Base-by-base conservation (phyloP, 1,140 invertebrate species). In the Phortica variegata region DNA sequence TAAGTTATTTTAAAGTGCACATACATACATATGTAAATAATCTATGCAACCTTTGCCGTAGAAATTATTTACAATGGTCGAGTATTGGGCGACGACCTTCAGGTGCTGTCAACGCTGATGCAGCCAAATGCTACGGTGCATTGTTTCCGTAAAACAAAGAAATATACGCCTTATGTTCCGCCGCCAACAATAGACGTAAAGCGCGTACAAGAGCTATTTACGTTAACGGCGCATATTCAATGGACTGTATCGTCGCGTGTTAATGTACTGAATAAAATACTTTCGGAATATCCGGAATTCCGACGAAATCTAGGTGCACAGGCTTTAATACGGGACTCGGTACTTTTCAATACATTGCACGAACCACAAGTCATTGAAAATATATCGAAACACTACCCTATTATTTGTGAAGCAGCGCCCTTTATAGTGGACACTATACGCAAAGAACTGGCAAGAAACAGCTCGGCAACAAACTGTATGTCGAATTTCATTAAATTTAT, bases 371-470 rank as follows among this genome's bases (percentile, higher is more conserved):
- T 72, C 3, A 61, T 73, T 3, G 58, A 75, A 29, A 73, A 66
- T 47, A 44, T 75, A 3, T 58, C 60, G 1, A 54, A 70, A 4
- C 55, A 71, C 13, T 75, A 76, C 52, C 73, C 73, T 1, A 52
- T 75, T 5, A 73, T 76, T 16, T 70, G 68, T 21, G 69, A 75
- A 3, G 63, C 73, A 13, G 58, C 73, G 12, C 57, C 71, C 0
- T 76, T 70, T 41, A 75, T 76, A 32, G 68, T 75, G 4, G 65
- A 73, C 34, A 76, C 73, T 20, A 61, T 70, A 43, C 62, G 69
- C 19, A 73, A 76, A 18, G 70, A 73, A 38, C 31, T 75, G 19
- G 65, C 73, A 1, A 47, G 69, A 3, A 75, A 65, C 39, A 60
- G 49, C 34, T 63, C 60, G 0, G 58, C 58, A 7, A 58, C 68